Evolutionary conservation across 1,140 invertebrate genomes (phyloP).

Genomic region (Heterodera schachtii): DNA sequence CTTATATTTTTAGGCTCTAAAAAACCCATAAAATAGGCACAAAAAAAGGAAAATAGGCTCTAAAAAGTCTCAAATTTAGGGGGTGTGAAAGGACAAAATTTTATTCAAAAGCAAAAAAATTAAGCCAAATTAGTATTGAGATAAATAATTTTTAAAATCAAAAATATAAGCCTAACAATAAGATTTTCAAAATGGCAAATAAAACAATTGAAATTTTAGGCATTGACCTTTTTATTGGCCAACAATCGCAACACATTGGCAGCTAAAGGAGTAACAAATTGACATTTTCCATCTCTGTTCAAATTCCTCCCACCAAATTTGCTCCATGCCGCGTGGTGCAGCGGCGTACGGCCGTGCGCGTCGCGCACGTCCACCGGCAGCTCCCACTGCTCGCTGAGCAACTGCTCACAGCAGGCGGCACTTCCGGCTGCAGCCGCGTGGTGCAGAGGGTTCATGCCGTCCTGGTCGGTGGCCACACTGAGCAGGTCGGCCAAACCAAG

Average conservation of each 20-base stretch:
- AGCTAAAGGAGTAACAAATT: conserved; percentile 43
- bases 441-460: conserved; percentile 39
- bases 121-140: too few species aligned
- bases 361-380: conserved; percentile 46
- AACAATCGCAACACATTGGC: conserved; percentile 37
- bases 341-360: conserved; percentile 41
- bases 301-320: conserved; percentile 10
- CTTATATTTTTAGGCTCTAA: too few species aligned
- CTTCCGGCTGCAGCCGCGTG: conserved; percentile 50
- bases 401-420: conserved; percentile 33
- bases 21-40: too few species aligned
- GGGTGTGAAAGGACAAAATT: too few species aligned
- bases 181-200: too few species aligned
- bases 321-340: conserved; percentile 45
- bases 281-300: conserved; percentile 17
- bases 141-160: too few species aligned
- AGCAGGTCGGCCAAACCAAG: conserved; percentile 25
- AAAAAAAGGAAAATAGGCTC: too few species aligned
- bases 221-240: conserved; percentile 40
- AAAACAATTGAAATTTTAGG: too few species aligned
- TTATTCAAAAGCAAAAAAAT: too few species aligned
- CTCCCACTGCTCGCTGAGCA: conserved; percentile 33
- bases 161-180: too few species aligned
- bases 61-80: too few species aligned
- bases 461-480: conserved; percentile 17